phyloP scores from a whole-genome alignment of 2,797 vertebrate genomes.

The Acropternis orthonyx region DNA sequence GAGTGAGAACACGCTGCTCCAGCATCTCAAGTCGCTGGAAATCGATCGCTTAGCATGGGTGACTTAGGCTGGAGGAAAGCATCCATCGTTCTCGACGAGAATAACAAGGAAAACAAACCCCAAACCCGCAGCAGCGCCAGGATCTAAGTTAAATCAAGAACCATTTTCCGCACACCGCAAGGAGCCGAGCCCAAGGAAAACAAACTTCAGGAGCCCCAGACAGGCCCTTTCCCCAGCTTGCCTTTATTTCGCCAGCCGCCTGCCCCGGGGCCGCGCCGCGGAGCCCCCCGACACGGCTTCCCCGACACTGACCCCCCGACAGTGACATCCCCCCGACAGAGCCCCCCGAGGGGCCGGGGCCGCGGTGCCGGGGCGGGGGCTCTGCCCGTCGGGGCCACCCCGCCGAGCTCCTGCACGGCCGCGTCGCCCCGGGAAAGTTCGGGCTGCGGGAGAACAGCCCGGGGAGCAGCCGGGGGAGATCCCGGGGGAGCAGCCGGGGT shows the following conservation, averaged over 20 bases:
- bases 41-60: neutral
- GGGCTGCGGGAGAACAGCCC: neutral
- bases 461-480: neutral
- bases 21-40: neutral
- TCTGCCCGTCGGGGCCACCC: neutral
- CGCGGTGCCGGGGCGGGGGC: neutral
- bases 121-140: neutral
- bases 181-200: conserved; percentile 7
- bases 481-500: neutral
- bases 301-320: neutral
- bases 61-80: neutral
- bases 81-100: neutral
- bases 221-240: neutral
- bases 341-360: neutral
- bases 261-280: neutral
- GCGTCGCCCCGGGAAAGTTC: neutral
- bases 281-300: neutral
- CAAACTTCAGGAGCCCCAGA: conserved; percentile 37
- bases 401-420: neutral
- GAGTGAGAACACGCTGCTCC: neutral
- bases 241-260: neutral
- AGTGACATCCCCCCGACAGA: neutral
- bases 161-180: neutral
- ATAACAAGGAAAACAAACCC: neutral
- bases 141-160: neutral